phyloP scores from a whole-genome alignment of 2,797 vertebrate genomes.

The Catamblyrhynchus diadema region DNA sequence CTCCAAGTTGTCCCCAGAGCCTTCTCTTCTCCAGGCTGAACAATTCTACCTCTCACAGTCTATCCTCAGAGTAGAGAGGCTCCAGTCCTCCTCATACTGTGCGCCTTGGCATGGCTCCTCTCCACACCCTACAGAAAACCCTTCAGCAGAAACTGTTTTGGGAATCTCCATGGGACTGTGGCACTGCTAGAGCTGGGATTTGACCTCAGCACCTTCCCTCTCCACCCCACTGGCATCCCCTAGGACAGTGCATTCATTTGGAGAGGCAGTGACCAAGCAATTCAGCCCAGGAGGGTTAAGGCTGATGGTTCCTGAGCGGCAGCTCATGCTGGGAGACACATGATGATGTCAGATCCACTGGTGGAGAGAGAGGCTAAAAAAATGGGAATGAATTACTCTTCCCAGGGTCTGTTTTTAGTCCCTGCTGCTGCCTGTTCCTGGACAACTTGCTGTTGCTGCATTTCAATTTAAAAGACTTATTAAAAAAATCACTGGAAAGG shows the following conservation, averaged over 20 bases:
- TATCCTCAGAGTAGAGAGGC: neutral
- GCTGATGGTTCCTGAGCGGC: neutral
- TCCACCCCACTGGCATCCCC: too few relatives aligned
- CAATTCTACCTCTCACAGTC: neutral
- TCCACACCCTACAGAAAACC: neutral
- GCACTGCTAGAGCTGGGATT: neutral
- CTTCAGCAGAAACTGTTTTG: neutral
- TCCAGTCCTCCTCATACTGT: neutral
- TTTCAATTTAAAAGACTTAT: neutral
- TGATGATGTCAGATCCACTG: neutral
- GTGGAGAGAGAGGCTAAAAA: neutral
- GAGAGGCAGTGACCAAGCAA: neutral
- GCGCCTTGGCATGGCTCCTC: accelerated
- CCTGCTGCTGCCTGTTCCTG: neutral
- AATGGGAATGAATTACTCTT: neutral
- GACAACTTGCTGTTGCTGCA: neutral
- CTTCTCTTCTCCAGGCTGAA: neutral
- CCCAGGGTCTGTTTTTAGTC: neutral
- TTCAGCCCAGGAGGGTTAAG: neutral
- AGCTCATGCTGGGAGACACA: neutral
- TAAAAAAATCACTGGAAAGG: neutral
- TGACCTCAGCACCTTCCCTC: neutral
- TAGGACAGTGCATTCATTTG: neutral
- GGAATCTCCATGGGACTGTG: neutral
- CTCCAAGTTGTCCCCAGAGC: neutral